Conservation (phyloP, 2,797 vertebrate species). For the Enteromius unitaeniatus region DNA sequence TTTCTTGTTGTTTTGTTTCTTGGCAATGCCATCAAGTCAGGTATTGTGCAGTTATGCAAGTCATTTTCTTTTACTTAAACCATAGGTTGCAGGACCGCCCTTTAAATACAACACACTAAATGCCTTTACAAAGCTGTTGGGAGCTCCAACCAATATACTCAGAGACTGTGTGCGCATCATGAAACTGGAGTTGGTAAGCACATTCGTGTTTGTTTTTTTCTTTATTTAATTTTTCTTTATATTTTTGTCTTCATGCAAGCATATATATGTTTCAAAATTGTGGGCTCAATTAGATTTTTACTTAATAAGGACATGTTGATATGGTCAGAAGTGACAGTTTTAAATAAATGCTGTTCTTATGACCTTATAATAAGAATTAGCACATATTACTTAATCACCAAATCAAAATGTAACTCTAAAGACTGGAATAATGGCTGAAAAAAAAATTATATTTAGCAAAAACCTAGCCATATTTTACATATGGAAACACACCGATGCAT, state of each 20-base stretch:
- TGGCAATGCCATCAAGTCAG: neutral
- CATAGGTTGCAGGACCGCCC: constrained; percentile 95
- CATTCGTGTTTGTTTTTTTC: neutral
- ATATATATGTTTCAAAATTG: neutral
- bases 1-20: neutral
- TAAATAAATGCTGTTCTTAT: neutral
- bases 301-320: neutral
- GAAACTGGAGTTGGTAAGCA: constrained; percentile 95
- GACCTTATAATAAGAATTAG: too few species aligned
- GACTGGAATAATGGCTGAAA: neutral
- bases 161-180: constrained; percentile 98
- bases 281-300: neutral
- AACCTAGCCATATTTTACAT: neutral
- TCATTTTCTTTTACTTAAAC: constrained; percentile 2
- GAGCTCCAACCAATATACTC: constrained; percentile 95
- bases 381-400: neutral
- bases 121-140: constrained; percentile 97
- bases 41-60: neutral
- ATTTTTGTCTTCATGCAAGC: neutral
- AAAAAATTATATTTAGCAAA: neutral
- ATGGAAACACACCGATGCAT: neutral
- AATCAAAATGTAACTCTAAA: neutral
- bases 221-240: too few species aligned
- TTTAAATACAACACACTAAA: constrained; percentile 99
- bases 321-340: neutral